Evolutionary conservation across 2,888 invertebrate species (phyloP), one percentile per base, ranked within the genome.

Genomic region (Drosophila glabriapex): DNA sequence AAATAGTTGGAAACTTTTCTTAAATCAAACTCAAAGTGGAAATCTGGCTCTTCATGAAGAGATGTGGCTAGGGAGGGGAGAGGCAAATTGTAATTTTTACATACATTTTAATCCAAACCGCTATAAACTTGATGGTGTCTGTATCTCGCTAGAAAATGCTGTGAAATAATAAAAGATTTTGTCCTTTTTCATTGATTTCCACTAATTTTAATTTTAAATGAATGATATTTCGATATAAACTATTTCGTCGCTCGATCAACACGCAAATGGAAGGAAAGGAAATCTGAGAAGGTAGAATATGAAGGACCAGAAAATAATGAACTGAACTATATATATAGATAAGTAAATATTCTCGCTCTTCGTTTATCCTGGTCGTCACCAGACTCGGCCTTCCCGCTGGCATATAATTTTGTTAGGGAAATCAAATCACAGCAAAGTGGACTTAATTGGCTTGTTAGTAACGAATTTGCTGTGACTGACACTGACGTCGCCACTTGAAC

Each of bases 381-480:
- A 43, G 43, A 12, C 10, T 12, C 16, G 7, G 7, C 16, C 46
- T 16, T 46, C 16, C 46, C 16, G 16, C 16, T 9, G 25, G 58
- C 82, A 78, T 76, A 86, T 84, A 84, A 84, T 89, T 84, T 82
- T 78, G 84, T 84, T 84, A 84, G 70, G 82, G 73, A 73, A 85
- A 86, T 25, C 70, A 89, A 86, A 87, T 84, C 89, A 84, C 76
- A 71, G 75, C 78, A 75, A 73, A 78, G 82, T 71, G 68, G 82
- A 71, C 84, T 83, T 89, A 78, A 80, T 76, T 56, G 29, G 28
- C n/a, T 80, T 85, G 76, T 79, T 80, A 70, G 68, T 67, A 69
- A 80, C 68, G 69, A 80, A 76, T 71, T 74, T 78, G 71, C 68
- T 59, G 54, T 54, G 55, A 31, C 31, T 25, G 25, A n/a, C n/a